phyloP scores from a whole-genome alignment of 1,140 invertebrate species.

The Bombus confusus region DNA sequence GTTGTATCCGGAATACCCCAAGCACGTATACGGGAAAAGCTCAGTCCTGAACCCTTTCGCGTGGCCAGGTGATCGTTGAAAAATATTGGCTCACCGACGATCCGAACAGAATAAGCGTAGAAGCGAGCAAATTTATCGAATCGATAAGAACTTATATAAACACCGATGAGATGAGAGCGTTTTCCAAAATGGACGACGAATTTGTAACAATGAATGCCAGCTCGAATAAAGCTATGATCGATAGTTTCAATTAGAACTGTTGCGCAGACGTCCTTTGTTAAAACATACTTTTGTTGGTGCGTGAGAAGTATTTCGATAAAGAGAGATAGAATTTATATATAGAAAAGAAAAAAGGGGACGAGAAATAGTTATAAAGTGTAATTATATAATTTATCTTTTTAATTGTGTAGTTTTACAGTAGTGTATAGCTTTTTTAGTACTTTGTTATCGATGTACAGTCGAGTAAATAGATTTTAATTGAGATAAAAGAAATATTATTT shows the following conservation, averaged over 20 bases:
- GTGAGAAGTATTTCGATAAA: neutral
- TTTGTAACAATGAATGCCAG: neutral
- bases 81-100: neutral
- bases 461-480: neutral
- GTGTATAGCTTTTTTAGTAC: neutral
- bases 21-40: neutral
- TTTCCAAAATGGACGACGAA: neutral
- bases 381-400: neutral
- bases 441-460: too few species aligned
- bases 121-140: slow-evolving; percentile 1
- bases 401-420: neutral
- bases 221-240: neutral
- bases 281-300: neutral
- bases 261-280: neutral
- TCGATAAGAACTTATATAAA: neutral
- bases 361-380: too few species aligned
- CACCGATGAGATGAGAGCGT: neutral
- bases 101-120: neutral
- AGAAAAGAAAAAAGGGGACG: too few species aligned
- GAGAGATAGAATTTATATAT: too few species aligned
- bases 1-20: neutral
- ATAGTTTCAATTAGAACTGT: slow-evolving; percentile 12
- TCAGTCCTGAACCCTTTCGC: neutral
- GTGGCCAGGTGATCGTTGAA: neutral
- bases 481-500: neutral